Conservation (phyloP, 2,888 invertebrate species). For the Ormyrus nitidulus region DNA sequence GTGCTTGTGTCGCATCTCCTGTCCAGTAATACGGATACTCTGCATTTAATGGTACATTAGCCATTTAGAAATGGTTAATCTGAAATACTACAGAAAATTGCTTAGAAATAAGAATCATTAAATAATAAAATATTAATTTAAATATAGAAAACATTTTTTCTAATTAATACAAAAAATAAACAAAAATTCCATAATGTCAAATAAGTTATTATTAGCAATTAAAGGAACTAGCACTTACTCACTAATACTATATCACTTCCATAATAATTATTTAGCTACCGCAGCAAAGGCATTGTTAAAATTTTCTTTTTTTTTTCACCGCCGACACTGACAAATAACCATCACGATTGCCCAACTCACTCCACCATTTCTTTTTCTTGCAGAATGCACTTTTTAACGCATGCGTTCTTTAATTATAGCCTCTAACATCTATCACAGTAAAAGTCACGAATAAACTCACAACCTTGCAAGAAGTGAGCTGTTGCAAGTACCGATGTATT, state of each 20-base stretch:
- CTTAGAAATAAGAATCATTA: conserved; percentile 2
- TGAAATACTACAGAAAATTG: conserved; percentile 29
- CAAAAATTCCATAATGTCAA: neutral
- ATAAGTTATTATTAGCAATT: too few relatives aligned
- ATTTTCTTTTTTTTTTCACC: conserved; percentile 4
- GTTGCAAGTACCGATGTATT: too few relatives aligned
- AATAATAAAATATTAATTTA: neutral
- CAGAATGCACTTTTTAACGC: conserved; percentile 28
- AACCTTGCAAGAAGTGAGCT: too few relatives aligned
- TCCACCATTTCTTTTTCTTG: conserved; percentile 43
- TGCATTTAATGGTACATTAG: conserved; percentile 45
- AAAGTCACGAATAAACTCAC: too few relatives aligned
- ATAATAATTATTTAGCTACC: conserved; percentile 39
- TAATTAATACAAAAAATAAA: neutral
- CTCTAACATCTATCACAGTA: too few relatives aligned
- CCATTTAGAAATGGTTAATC: conserved; percentile 52
- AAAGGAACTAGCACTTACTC: conserved; percentile 2
- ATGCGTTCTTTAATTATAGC: conserved; percentile 22
- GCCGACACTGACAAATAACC: conserved; percentile 6
- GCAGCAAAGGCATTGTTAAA: conserved; percentile 40
- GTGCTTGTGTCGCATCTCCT: conserved; percentile 43
- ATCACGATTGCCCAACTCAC: conserved; percentile 15
- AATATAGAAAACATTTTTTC: too few relatives aligned
- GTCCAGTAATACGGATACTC: conserved; percentile 49
- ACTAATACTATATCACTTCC: conserved; percentile 47